Evolutionary conservation across 2,113 vertebrate species (phyloP), one percentile per base, ranked within the genome.

Genomic region (Paraplagusia blochii): DNA sequence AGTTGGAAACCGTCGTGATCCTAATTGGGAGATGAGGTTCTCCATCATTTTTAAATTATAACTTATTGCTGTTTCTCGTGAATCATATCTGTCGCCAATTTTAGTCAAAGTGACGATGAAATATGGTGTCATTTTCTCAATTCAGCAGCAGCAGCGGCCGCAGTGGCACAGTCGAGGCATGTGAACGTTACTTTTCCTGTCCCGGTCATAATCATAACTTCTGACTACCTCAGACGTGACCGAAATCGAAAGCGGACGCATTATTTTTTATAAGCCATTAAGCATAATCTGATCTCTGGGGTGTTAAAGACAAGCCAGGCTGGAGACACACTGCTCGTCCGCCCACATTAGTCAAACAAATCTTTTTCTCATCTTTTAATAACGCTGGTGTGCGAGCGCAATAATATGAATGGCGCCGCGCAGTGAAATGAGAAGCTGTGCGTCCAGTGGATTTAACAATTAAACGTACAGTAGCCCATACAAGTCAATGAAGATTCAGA

Each of bases 231-330:
- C 34, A 46, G 57, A 60, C 44, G 51, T 65, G 79, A 69, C 71
- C 59, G 57, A 80, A 75, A 84, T 74, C 65, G 66, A 54, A 54
- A 70, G 33, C 42, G 67, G 51, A 74, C 70, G 82, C 42, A 71
- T 29, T 29, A 74, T 72, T 72, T 62, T 71, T 50, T 29, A 13
- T 45, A 80, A 76, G 14, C 66, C 66, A 77, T 84, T 85, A 76
- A 68, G 68, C 70, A 60, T 62, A 67, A 70, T 47, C 36, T 79
- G 82, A 87, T 80, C 68, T 49, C 66, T 52, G 19, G 82, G 77
- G 70, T 66, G 63, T 77, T 82, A 82, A 70, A 79, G 81, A 82
- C 78, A 78, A 54, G 64, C 63, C 79, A 80, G 81, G 81, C 69
- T 15, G n/a, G 55, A 69, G 72, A 70, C 72, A 53, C 72, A 53